Base-by-base conservation (phyloP, 2,113 vertebrate genomes). In the Cochlearius cochlearius region DNA sequence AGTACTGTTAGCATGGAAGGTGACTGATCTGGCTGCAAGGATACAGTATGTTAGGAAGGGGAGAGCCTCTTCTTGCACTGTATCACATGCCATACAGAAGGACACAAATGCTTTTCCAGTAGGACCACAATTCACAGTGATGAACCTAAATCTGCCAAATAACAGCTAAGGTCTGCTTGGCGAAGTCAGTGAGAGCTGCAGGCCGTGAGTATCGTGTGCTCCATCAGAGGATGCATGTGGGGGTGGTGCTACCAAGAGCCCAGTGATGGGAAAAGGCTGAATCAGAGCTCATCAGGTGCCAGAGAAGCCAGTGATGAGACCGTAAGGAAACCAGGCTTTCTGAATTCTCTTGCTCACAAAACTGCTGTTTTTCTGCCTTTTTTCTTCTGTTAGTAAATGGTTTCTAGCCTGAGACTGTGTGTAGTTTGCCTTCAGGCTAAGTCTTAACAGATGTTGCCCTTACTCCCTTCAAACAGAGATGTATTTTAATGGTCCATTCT, bases 1-100 rank as follows among this genome's bases (percentile, higher is more conserved):
- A 66, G 12, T 58, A 29, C 39, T 3, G 2, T 41, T 77, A 58
- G 5, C 0, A 0, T n/a, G 59, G 26, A 41, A 55, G 18, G 38
- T 39, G 27, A 29, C 47, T 49, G 55, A 41, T 53, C 45, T 36
- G 38, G 26, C 68, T 86, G 30, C 50, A 60, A 75, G 25, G 38
- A 41, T 62, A 15, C 32, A 22, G 25, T 38, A 3, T 27, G 22
- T 30, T 58, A 58, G 32, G 23, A 83, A 45, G 38, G 16, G 25
- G 12, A 58, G 34, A 73, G 20, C 15, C 26, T 58, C 15, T 58
- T 67, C 59, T 74, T 86, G 15, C n/a, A 8, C 29, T 43, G 7
- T 50, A 7, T 63, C 27, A 43, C 41, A 14, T 15, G 2, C 49
- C 53, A 2, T 62, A 6, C 29, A 38, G 67, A 49, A 72, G 23